Conservation (phyloP, 2,113 vertebrate genomes). For the Corydoras sp. region DNA sequence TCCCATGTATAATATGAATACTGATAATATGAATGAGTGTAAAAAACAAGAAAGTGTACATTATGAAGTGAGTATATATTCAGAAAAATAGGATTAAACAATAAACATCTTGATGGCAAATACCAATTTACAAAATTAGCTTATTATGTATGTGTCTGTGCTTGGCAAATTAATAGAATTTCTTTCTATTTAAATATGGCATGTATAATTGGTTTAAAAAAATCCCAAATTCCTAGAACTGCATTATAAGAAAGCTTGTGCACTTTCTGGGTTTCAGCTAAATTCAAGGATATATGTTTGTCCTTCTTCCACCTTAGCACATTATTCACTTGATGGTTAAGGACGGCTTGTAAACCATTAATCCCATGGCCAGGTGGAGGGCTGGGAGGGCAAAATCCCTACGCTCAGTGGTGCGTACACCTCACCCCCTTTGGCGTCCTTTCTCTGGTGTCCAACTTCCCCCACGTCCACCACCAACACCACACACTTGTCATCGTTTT, state of each 20-base stretch:
- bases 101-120: too few relatives aligned
- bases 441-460: constrained; percentile 34
- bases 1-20: too few relatives aligned
- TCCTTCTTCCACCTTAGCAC: constrained; percentile 51
- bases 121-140: too few relatives aligned
- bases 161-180: too few relatives aligned
- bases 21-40: too few relatives aligned
- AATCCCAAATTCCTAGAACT: too few relatives aligned
- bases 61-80: not conserved
- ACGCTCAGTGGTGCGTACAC: constrained; percentile 63
- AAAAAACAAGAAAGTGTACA: not conserved
- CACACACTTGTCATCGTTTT: not conserved
- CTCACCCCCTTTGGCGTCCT: constrained; percentile 45
- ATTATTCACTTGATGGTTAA: constrained; percentile 68
- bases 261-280: not conserved
- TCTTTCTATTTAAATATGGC: too few relatives aligned
- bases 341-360: constrained; percentile 70
- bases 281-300: constrained; percentile 34
- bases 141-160: too few relatives aligned
- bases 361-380: constrained; percentile 67
- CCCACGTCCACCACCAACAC: constrained; percentile 1
- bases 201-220: too few relatives aligned
- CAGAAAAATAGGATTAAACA: not conserved
- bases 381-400: constrained; percentile 60
- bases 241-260: not conserved